Conservation (phyloP, 2,113 vertebrate genomes). For the Cynoglossus semilaevis region DNA sequence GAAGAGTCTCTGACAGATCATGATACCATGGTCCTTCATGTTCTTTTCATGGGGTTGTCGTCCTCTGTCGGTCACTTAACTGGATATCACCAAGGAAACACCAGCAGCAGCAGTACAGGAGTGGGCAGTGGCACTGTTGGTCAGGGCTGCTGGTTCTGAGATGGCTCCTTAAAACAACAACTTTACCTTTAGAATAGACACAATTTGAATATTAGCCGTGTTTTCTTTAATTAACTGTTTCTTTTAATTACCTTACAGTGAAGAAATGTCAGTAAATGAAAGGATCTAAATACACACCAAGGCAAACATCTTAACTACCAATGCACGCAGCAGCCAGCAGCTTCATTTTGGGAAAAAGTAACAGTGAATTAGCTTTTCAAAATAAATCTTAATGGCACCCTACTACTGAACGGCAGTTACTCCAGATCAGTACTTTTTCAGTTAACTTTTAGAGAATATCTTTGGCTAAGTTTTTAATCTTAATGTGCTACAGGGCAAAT, state of each 20-base stretch:
- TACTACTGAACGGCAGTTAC: no score
- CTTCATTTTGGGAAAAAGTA: no score
- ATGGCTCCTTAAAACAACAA: conserved; percentile 37
- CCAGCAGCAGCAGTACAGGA: conserved; percentile 20
- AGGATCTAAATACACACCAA: conserved; percentile 48
- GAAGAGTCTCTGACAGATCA: conserved; percentile 66
- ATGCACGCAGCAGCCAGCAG: conserved; percentile 3
- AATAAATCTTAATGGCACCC: no score
- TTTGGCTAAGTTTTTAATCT: no score
- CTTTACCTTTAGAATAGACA: conserved; percentile 4
- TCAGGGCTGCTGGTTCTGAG: conserved; percentile 47
- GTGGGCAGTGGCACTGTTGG: conserved; percentile 25
- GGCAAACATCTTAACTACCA: conserved; percentile 34
- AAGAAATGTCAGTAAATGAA: conserved; percentile 45
- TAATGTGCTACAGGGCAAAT: no score
- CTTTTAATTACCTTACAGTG: conserved; percentile 19
- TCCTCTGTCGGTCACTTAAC: conserved; percentile 70
- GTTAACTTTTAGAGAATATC: no score
- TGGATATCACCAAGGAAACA: conserved; percentile 43
- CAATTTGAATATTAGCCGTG: conserved; percentile 19
- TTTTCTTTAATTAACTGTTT: conserved; percentile 35
- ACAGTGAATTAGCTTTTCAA: no score
- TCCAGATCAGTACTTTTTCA: no score
- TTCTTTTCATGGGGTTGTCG: conserved; percentile 55
- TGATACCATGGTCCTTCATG: conserved; percentile 34